Conservation (phyloP, 2,797 vertebrate species). For the Paramormyrops hopkinsi region DNA sequence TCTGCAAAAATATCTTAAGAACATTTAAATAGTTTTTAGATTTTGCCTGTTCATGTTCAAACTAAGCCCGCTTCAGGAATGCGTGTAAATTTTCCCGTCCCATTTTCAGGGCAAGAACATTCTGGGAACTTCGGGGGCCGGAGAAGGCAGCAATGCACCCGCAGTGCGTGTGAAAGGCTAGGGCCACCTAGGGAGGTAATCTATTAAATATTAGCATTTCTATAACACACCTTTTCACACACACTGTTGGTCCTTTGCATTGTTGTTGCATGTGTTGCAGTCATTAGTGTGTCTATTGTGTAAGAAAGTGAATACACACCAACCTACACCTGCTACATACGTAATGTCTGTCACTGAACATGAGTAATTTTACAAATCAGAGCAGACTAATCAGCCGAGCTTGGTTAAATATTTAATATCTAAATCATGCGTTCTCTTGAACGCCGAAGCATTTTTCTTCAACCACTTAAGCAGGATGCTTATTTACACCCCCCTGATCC, state of each 20-base stretch:
- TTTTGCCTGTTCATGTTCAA: neutral
- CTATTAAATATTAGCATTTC: neutral
- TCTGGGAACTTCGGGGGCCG: neutral
- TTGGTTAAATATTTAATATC: neutral
- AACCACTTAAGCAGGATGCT: neutral
- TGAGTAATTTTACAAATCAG: neutral
- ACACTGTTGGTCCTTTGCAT: neutral
- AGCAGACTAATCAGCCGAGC: neutral
- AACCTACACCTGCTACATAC: neutral
- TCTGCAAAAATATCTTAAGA: neutral
- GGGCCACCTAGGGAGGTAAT: neutral
- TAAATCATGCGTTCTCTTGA: neutral
- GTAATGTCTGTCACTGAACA: neutral
- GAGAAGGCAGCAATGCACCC: neutral
- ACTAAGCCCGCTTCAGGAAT: neutral
- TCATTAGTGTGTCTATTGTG: neutral
- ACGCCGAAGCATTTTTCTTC: neutral
- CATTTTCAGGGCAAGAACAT: neutral
- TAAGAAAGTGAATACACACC: neutral
- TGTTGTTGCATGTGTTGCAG: neutral
- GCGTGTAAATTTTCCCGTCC: neutral
- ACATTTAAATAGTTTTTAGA: neutral
- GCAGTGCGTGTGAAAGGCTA: neutral
- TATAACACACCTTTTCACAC: neutral
- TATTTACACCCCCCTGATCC: neutral